phyloP scores from a whole-genome alignment of 2,113 vertebrate species.

The Nansenia antarctica region DNA sequence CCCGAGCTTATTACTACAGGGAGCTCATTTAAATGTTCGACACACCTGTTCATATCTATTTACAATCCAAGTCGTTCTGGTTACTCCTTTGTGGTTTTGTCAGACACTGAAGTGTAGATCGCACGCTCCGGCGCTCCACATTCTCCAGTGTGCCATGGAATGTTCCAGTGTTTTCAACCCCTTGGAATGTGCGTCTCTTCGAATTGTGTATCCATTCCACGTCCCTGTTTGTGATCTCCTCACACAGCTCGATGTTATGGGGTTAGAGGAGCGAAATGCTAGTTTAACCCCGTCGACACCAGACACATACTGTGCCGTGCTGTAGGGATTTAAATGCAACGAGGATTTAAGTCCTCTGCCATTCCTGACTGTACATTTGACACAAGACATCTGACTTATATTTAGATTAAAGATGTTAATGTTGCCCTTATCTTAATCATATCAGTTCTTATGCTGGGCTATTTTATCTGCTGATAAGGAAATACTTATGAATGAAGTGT shows the following conservation, averaged over 20 bases:
- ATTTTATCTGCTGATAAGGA: conserved; percentile 6
- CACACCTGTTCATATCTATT: conserved; percentile 54
- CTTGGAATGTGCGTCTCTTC: conserved; percentile 49
- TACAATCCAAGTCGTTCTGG: conserved; percentile 19
- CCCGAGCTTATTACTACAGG: conserved; percentile 22
- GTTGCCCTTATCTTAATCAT: not conserved
- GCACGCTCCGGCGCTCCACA: conserved; percentile 41
- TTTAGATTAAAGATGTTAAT: not conserved
- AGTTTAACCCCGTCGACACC: too few species aligned
- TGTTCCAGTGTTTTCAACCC: conserved; percentile 55
- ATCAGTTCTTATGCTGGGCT: not conserved
- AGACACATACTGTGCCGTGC: too few species aligned
- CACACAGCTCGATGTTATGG: conserved; percentile 12
- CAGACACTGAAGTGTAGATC: conserved; percentile 41
- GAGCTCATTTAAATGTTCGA: conserved; percentile 52
- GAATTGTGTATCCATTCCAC: conserved; percentile 42
- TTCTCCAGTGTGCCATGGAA: conserved; percentile 56
- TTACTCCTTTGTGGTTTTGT: conserved; percentile 26
- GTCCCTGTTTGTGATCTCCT: conserved; percentile 50
- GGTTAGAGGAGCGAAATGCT: not conserved
- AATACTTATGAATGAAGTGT: not conserved
- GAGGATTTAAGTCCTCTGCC: not conserved
- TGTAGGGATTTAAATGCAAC: too few species aligned
- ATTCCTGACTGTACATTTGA: not conserved
- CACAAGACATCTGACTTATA: not conserved